Base-by-base conservation (phyloP, 2,888 invertebrate genomes). In the Archaeoteleia sp. region DNA sequence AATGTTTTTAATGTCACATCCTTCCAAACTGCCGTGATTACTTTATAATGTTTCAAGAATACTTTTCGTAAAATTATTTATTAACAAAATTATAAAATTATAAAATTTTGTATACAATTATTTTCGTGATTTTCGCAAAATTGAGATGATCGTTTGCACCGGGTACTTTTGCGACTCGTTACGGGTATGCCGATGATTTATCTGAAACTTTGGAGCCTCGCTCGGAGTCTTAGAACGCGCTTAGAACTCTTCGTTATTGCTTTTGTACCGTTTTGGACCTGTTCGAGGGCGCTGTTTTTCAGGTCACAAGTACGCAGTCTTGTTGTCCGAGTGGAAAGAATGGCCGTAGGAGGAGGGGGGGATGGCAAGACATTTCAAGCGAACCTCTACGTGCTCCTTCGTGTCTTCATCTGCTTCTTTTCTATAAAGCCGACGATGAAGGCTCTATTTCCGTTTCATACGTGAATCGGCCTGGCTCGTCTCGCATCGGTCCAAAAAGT, bases 211-310 rank as follows among this genome's bases (percentile, higher is more conserved):
- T 14, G 14, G 17, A n/a, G n/a, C n/a, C n/a, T n/a, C n/a, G n/a
- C n/a, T n/a, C n/a, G n/a, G n/a, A 20, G n/a, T 20, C 73, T 75
- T 71, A 67, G 72, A 71, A 58, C 74, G 74, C 55, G 73, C 76
- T 78, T 75, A 69, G 53, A n/a, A n/a, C n/a, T n/a, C 69, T 69
- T 71, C 69, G 74, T 75, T 74, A 75, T 77, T 75, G 70, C 73
- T 70, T 75, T 72, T 70, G 70, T 73, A 75, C 62, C 67, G 67
- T 69, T 74, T 71, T 58, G 45, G 71, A 71, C 68, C 71, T 73
- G 70, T 72, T 55, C 49, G 43, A 39, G 12, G 10, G 51, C 30
- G 29, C 39, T 12, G 42, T 14, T 20, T 46, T 46, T 32, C 46
- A 10, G n/a, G 39, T 48, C 40, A 15, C 13, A 43, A 43, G 43